These are phyloP conservation scores for Melolontha melolontha DNA, from an alignment of 2,888 invertebrate species.

Conservation along the genomic window DNA sequence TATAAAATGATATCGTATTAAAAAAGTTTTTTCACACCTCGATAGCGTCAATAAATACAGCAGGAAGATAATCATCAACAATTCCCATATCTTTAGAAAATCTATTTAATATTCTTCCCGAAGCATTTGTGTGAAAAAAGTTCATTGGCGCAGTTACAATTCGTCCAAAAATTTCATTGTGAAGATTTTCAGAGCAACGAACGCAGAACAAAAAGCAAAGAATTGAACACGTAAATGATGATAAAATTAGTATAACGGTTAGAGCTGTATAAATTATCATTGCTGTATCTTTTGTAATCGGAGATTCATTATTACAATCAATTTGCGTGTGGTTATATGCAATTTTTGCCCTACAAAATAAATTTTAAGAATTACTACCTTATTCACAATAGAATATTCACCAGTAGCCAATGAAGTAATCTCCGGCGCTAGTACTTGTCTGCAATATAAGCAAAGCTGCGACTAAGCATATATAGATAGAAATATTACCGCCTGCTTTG, in stretches of 20 bases:
- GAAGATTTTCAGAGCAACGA: conserved; percentile 69
- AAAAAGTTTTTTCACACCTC: conserved; percentile 54
- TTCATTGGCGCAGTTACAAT: conserved; percentile 74
- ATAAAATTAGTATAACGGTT: conserved; percentile 63
- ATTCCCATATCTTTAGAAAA: conserved; percentile 79
- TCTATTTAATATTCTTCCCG: conserved; percentile 75
- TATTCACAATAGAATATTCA: conserved; percentile 57
- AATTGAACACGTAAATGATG: conserved; percentile 66
- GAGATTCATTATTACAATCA: conserved; percentile 21
- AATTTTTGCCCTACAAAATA: conserved; percentile 45
- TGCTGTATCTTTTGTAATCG: conserved; percentile 51
- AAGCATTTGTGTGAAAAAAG: conserved; percentile 79
- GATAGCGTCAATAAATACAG: conserved; percentile 67
- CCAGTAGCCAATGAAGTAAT: conserved; percentile 86
- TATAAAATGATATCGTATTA: conserved; percentile 38
- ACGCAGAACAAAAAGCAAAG: conserved; percentile 69
- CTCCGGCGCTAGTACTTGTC: conserved; percentile 78
- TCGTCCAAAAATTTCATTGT: conserved; percentile 68
- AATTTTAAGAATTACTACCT: conserved; percentile 11
- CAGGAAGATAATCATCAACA: conserved; percentile 69
- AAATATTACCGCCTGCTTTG: conserved; percentile 77
- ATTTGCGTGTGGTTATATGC: conserved; percentile 38
- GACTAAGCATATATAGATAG: conserved; percentile 70
- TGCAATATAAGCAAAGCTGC: conserved; percentile 75
- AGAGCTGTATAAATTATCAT: conserved; percentile 59